These are phyloP conservation scores for Rousettus leschenaultii DNA, from an alignment of 2,113 vertebrate species.

Conservation along the genomic window DNA sequence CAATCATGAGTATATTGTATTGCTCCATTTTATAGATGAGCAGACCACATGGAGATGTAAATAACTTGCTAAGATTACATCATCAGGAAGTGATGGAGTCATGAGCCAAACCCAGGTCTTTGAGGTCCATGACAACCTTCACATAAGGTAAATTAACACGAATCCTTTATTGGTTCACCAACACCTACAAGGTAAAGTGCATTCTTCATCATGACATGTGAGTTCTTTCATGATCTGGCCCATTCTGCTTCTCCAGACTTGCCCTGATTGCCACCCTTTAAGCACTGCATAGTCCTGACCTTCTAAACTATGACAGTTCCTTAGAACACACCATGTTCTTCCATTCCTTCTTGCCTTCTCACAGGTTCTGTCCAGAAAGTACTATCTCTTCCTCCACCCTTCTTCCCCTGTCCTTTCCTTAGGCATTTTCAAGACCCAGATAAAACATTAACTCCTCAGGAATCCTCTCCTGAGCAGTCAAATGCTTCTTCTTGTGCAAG, in stretches of 20 bases:
- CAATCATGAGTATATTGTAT: background rate
- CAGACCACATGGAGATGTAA: background rate
- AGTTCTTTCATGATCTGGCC: background rate
- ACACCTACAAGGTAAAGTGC: background rate
- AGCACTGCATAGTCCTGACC: too few relatives aligned
- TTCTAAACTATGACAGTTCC: background rate
- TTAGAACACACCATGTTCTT: background rate
- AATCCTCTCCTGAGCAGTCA: background rate
- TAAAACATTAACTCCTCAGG: background rate
- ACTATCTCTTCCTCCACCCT: background rate
- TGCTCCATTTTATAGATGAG: background rate
- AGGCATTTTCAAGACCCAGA: background rate
- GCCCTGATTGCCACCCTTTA: too few relatives aligned
- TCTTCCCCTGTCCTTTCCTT: background rate
- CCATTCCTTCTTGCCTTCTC: background rate
- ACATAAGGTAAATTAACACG: background rate
- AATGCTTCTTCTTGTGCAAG: background rate
- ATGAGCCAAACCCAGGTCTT: background rate
- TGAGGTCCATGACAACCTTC: background rate
- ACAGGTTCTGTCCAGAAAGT: background rate
- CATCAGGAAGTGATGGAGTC: background rate
- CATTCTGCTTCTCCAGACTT: background rate
- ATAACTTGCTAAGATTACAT: background rate
- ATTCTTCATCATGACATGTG: background rate
- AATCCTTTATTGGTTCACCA: background rate